Percentiles rank a stretch among this genome's conserved stretches.
Conservation (phyloP, 2,888 invertebrate species). For the Melinaea menophilus region DNA sequence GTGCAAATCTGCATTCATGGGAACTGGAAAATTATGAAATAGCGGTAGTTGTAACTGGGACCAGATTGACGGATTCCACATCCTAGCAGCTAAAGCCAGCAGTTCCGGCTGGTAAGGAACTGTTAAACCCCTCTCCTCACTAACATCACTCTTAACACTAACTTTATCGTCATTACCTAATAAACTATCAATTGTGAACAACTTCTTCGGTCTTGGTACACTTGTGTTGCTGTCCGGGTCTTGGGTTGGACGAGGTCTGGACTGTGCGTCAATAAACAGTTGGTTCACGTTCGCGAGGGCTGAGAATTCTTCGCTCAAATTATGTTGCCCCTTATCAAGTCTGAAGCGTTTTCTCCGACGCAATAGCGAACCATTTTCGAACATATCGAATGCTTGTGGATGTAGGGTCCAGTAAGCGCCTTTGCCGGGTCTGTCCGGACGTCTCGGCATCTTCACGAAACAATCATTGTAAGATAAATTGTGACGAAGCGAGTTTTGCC, state of each 20-base stretch:
- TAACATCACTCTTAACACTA: slow-evolving; percentile 35
- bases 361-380: slow-evolving; percentile 91
- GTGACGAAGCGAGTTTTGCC: slow-evolving; percentile 91
- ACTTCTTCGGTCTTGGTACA: slow-evolving; percentile 75
- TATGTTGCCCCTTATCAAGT: slow-evolving; percentile 82
- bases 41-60: slow-evolving; percentile 40
- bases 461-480: slow-evolving; percentile 98
- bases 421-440: slow-evolving; percentile 89
- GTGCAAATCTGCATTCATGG: slow-evolving; percentile 21
- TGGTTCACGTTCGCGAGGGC: slow-evolving; percentile 85
- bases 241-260: slow-evolving; percentile 62
- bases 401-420: slow-evolving; percentile 92
- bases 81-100: slow-evolving; percentile 46
- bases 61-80: slow-evolving; percentile 42
- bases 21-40: slow-evolving; percentile 41
- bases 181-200: slow-evolving; percentile 91
- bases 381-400: slow-evolving; percentile 90
- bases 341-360: slow-evolving; percentile 90
- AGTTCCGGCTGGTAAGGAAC: slow-evolving; percentile 42
- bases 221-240: slow-evolving; percentile 35
- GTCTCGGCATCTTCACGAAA: slow-evolving; percentile 92
- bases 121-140: slow-evolving; percentile 31
- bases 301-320: slow-evolving; percentile 83
- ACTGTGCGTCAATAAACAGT: slow-evolving; percentile 80
- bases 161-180: slow-evolving; percentile 82